These are phyloP conservation scores for Bilobella aurantiaca DNA, from an alignment of 1,140 invertebrate genomes.

Conservation along the genomic window DNA sequence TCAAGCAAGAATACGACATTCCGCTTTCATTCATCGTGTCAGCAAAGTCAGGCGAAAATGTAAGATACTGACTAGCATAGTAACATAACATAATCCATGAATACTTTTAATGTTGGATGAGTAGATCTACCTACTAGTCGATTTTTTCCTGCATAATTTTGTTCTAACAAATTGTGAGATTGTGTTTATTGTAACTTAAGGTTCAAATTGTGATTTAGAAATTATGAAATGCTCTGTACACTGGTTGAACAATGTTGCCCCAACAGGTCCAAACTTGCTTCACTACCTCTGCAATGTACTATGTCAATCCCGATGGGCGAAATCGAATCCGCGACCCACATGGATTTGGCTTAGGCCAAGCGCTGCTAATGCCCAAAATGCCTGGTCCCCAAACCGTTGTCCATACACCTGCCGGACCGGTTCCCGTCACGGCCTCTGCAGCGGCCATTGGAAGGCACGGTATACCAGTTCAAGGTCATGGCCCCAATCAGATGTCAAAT, in stretches of 20 bases:
- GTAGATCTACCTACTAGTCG: not conserved
- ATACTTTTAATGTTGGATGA: no score
- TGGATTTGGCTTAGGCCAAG: constrained; percentile 6
- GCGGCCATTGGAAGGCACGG: no score
- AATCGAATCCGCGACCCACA: constrained; percentile 26
- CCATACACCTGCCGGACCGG: not conserved
- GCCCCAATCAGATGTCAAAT: no score
- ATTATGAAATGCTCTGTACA: no score
- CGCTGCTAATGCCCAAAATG: not conserved
- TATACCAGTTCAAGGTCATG: no score
- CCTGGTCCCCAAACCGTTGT: not conserved
- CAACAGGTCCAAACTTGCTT: constrained; percentile 32
- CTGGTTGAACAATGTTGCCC: not conserved
- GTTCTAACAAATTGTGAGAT: no score
- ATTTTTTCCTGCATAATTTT: not conserved
- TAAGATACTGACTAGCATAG: constrained; percentile 13
- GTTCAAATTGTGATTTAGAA: no score
- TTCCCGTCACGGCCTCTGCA: not conserved
- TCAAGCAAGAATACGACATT: constrained; percentile 32
- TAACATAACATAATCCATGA: no score
- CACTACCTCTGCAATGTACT: constrained; percentile 32
- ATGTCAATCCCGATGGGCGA: constrained; percentile 31
- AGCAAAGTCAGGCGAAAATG: constrained; percentile 34
- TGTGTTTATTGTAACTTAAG: no score
- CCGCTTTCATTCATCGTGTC: constrained; percentile 32